Percentiles rank a stretch among this genome's conserved stretches.
phyloP scores from a whole-genome alignment of 1,140 invertebrate genomes.

The Diachasma alloeum region DNA sequence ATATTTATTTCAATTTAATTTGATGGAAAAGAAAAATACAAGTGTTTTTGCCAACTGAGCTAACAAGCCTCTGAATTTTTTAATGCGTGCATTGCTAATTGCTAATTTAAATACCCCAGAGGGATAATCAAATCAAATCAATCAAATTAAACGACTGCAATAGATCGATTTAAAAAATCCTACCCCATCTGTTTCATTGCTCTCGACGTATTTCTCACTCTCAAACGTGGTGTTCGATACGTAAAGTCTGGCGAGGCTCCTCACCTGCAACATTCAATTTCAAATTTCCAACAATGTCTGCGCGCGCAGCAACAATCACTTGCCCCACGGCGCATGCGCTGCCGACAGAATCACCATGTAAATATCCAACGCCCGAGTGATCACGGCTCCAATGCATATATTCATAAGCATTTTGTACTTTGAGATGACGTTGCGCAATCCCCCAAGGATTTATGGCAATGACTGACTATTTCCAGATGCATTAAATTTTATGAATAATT shows the following conservation, averaged over 20 bases:
- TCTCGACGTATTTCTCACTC: slow-evolving; percentile 46
- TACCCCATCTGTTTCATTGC: slow-evolving; percentile 46
- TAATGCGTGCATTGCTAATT: too few species aligned
- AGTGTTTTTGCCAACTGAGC: too few species aligned
- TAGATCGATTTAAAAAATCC: background rate
- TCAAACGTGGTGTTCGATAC: slow-evolving; percentile 16
- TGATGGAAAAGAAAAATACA: too few species aligned
- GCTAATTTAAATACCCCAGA: too few species aligned
- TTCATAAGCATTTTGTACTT: background rate
- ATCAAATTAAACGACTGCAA: too few species aligned
- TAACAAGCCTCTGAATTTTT: too few species aligned
- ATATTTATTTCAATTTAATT: too few species aligned
- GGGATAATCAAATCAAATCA: too few species aligned
- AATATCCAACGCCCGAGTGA: background rate
- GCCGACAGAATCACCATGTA: background rate
- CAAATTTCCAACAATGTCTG: background rate
- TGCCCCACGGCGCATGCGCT: background rate
- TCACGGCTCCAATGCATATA: background rate
- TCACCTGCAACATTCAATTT: slow-evolving; percentile 15
- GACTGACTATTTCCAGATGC: background rate
- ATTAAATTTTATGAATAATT: slow-evolving; percentile 4
- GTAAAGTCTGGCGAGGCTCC: slow-evolving; percentile 12
- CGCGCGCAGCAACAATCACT: background rate
- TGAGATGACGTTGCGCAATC: background rate
- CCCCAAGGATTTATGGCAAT: background rate